Conservation (phyloP, 1,140 invertebrate species). For the Littorina saxatilis region DNA sequence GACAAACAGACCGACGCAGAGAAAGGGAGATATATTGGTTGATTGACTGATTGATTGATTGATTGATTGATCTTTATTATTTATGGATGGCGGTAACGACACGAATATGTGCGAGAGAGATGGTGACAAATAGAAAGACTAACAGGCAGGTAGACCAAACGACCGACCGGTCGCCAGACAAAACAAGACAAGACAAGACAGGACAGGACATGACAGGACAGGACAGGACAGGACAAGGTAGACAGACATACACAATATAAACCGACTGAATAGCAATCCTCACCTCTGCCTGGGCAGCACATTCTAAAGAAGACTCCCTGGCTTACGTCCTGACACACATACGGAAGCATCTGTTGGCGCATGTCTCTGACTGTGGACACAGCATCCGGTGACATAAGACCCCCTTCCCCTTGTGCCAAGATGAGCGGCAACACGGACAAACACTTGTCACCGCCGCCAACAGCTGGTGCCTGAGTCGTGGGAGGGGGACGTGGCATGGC, state of each 20-base stretch:
- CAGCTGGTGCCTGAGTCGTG: not conserved
- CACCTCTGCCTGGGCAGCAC: slow-evolving; percentile 31
- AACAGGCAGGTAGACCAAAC: too few relatives aligned
- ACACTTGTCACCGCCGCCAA: not conserved
- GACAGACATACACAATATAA: not conserved
- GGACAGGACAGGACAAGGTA: not conserved
- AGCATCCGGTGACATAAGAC: slow-evolving; percentile 18
- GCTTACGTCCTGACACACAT: slow-evolving; percentile 23
- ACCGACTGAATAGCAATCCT: not conserved
- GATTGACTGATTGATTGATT: too few relatives aligned
- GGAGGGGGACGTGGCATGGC: not conserved
- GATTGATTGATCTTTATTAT: not conserved
- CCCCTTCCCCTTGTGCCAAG: slow-evolving; percentile 14
- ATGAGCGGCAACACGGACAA: slow-evolving; percentile 6
- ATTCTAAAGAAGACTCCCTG: slow-evolving; percentile 14
- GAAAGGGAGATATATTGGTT: too few relatives aligned
- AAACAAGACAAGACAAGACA: too few relatives aligned
- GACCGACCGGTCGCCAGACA: too few relatives aligned
- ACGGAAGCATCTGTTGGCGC: slow-evolving; percentile 25
- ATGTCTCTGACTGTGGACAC: not conserved
- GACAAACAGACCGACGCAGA: too few relatives aligned
- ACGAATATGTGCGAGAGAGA: too few relatives aligned
- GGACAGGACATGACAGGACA: too few relatives aligned
- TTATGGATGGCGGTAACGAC: too few relatives aligned
- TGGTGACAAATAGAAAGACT: too few relatives aligned